Base-by-base conservation (phyloP, 1,140 invertebrate genomes). In the Diabrotica virgifera region DNA sequence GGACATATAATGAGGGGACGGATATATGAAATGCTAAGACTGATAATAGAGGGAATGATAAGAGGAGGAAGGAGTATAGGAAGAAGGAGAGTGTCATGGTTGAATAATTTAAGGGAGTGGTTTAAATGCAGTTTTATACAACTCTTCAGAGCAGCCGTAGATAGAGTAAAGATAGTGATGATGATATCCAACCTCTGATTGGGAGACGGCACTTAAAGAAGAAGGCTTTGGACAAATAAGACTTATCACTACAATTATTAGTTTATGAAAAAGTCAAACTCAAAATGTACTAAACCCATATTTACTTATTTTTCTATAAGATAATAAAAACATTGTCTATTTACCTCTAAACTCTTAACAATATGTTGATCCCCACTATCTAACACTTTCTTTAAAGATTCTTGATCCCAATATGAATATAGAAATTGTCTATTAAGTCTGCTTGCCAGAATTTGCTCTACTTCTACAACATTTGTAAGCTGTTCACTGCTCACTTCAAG, bases 261-360 rank as follows among this genome's bases (percentile, higher is more conserved):
- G 6, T 12, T 9, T 12, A 54, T 14, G 6, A 5, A 5, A 14
- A 56, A 0, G 8, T 56, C 5, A 8, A 4, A 1, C 7, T 8
- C 13, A 6, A 13, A 36, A 46, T 14, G 46, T 8, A 11, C n/a
- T 8, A 11, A 40, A 12, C 9, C 12, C 14, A 8, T 40, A 59
- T 50, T 13, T n/a, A 40, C 8, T 59, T 10, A 12, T 46, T 24
- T 11, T 38, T 38, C 57, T 37, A 54, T 2, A 55, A 13, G 0
- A 55, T 55, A n/a, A n/a, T 8, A 36, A 7, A 8, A n/a, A 54
- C 10, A 24, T 52, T 57, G 56, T 37, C 35, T 52, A 67, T 59
- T 70, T 67, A 67, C 65, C 65, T 70, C 52, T 56, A 64, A 63
- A 36, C 59, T 14, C 36, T 51, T 53, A 61, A 59, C 62, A 9